Evolutionary conservation across 2,797 vertebrate species (phyloP).

Genomic region (Anguilla marmorata): DNA sequence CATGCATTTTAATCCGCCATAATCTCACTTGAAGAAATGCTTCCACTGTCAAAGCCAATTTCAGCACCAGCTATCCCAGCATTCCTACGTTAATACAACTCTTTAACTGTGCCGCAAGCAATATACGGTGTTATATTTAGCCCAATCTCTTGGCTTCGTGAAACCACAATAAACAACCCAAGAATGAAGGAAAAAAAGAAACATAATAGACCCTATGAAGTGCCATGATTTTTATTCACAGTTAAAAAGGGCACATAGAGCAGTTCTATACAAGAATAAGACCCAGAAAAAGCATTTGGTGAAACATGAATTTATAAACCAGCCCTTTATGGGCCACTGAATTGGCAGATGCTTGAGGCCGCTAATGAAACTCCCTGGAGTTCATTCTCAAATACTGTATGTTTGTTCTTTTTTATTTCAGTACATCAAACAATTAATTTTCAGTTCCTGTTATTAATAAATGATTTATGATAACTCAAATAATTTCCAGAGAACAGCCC

Average conservation of each 20-base stretch:
- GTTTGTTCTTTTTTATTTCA: background rate
- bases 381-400: background rate
- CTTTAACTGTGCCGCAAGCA: background rate
- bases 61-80: constrained; percentile 26
- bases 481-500: background rate
- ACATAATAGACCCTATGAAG: background rate
- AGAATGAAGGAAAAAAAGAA: background rate
- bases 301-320: background rate
- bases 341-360: background rate
- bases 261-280: background rate
- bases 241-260: background rate
- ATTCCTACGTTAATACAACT: background rate
- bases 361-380: background rate
- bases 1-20: constrained; percentile 34
- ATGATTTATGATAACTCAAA: background rate
- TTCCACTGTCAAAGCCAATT: constrained; percentile 30
- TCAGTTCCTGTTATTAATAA: background rate
- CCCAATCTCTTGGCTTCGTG: background rate
- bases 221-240: background rate
- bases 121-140: background rate
- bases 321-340: background rate
- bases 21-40: constrained; percentile 38
- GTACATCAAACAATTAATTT: background rate
- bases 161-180: background rate
- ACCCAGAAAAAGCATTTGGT: background rate